Evolutionary conservation across 2,888 invertebrate genomes (phyloP), one percentile per base, ranked within the genome.

Genomic region (Apotomis betuletana): DNA sequence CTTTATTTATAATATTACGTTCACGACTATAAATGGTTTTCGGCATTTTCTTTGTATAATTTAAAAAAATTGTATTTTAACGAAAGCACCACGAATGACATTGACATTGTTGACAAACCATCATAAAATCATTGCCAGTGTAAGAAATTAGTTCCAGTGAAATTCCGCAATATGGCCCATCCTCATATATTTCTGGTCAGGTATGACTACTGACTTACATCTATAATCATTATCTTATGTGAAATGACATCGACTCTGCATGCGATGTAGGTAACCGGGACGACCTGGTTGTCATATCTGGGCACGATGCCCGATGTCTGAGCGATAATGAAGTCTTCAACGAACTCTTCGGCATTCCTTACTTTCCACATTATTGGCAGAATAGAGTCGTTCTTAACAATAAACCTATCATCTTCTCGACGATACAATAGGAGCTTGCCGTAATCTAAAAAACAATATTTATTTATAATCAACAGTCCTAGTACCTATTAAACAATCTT

Each of bases 331-430:
- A 94, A 94, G 76, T 94, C 90, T 76, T 91, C 90, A 5, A 86
- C 75, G 38, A 90, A 87, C 38, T 92, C 91, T 8, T 86, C 79
- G 0, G 86, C 75, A 75, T 92, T 91, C 52, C 85, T 81, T 76
- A 95, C 88, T 79, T 88, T 87, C 95, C 95, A 95, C 83, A 90
- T 90, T 60, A 95, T 82, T 12, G 94, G 88, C 61, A 95, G 82
- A 49, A 93, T 89, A 0, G 95, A 94, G 78, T 94, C 92, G 79
- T 95, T 96, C 69, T 87, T 92, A 36, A 95, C 85, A 60, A 88
- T 93, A 58, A 95, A 85, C 73, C 86, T 88, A 73, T 92, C 92
- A 51, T 87, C 91, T 78, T 90, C 92, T 58, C 89, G 89, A 61
- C 92, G 89, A 75, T 94, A 90, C 0, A 95, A 81, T 51, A 95